Evolutionary conservation across 2,113 vertebrate genomes (phyloP).

Genomic region (Thinocorus orbignyianus): DNA sequence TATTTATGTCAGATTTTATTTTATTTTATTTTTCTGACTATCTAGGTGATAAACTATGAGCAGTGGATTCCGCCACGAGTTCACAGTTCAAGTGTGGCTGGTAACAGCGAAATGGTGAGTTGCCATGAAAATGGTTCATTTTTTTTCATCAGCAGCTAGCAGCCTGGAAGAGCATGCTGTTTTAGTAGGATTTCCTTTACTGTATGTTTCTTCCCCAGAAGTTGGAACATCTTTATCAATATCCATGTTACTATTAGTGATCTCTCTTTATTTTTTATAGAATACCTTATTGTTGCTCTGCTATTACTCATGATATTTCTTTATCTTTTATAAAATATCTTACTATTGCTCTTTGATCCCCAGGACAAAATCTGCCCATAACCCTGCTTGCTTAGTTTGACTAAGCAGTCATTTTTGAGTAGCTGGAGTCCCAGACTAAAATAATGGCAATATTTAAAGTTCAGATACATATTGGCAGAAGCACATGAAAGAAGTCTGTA

Average conservation of each 20-base stretch:
- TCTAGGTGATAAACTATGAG: slow-evolving; percentile 64
- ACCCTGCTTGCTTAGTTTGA: background rate
- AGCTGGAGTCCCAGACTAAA: background rate
- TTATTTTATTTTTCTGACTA: background rate
- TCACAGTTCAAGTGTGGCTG: background rate
- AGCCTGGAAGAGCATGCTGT: background rate
- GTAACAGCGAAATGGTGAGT: slow-evolving; percentile 56
- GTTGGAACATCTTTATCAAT: background rate
- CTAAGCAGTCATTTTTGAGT: background rate
- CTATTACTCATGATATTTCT: background rate
- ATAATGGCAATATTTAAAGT: background rate
- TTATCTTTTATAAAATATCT: background rate
- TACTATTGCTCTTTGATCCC: background rate
- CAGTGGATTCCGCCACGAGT: slow-evolving; percentile 65
- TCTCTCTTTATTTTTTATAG: background rate
- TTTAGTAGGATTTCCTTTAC: background rate
- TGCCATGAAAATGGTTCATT: background rate
- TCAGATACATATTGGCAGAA: background rate
- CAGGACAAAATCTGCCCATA: background rate
- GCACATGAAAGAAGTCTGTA: background rate
- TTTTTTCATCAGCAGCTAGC: background rate
- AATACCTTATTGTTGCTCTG: background rate
- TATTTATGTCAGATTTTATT: background rate
- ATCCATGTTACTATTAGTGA: background rate
- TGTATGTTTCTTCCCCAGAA: background rate